phyloP scores from a whole-genome alignment of 2,797 vertebrate species.

The Emydoidea blandingii region DNA sequence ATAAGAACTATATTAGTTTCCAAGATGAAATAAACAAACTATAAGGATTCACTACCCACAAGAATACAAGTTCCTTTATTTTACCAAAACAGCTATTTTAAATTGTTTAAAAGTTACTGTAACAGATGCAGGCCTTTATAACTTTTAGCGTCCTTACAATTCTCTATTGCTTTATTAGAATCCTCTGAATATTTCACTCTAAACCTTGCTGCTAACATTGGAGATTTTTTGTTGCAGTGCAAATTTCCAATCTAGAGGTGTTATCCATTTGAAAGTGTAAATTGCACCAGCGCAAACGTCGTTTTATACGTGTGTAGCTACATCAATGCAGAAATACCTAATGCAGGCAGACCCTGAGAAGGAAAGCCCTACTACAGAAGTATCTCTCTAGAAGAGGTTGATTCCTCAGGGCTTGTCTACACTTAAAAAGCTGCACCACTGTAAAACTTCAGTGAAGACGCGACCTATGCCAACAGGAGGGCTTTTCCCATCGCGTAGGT shows the following conservation, averaged over 20 bases:
- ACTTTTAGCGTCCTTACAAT: neutral
- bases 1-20: neutral
- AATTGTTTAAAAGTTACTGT: neutral
- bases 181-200: neutral
- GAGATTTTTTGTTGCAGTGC: neutral
- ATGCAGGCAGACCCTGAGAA: neutral
- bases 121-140: neutral
- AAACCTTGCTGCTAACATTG: neutral
- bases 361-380: neutral
- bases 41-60: neutral
- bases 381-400: neutral
- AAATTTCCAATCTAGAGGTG: neutral
- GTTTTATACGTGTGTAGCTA: neutral
- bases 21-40: neutral
- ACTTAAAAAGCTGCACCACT: neutral
- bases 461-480: neutral
- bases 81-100: constrained; percentile 20
- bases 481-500: neutral
- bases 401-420: neutral
- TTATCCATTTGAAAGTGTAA: neutral
- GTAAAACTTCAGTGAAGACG: neutral
- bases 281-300: neutral
- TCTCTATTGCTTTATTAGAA: constrained; percentile 1
- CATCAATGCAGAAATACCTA: neutral
- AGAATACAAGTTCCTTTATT: neutral